Evolutionary conservation across 2,888 invertebrate species (phyloP).

Genomic region (Apodemia hepburni): DNA sequence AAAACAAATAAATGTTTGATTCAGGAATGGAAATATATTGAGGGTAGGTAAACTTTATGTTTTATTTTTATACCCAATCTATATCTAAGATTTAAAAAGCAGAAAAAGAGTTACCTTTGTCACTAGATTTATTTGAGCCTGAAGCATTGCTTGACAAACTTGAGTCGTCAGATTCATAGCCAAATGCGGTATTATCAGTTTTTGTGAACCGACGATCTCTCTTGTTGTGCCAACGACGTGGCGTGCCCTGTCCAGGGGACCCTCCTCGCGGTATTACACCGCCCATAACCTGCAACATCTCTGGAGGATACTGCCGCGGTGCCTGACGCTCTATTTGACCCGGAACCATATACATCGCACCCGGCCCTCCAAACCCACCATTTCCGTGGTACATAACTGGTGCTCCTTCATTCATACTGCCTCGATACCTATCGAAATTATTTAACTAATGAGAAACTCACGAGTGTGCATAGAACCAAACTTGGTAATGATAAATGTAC

Average conservation of each 20-base stretch:
- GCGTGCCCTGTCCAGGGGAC: conserved; percentile 42
- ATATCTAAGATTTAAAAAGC: background rate
- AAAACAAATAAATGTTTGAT: too few species aligned
- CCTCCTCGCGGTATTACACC: conserved; percentile 38
- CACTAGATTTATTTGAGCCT: conserved; percentile 66
- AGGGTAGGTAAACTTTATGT: background rate
- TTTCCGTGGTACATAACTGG: conserved; percentile 64
- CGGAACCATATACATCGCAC: conserved; percentile 52
- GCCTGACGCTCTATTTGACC: conserved; percentile 49
- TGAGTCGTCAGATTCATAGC: conserved; percentile 72
- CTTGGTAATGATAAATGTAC: conserved; percentile 41
- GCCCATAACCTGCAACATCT: conserved; percentile 50
- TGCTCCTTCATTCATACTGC: conserved; percentile 63
- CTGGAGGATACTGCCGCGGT: conserved; percentile 56
- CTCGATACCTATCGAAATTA: conserved; percentile 36
- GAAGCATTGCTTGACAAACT: conserved; percentile 74
- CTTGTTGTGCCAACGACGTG: conserved; percentile 50
- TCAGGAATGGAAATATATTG: too few species aligned
- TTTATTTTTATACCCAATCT: background rate
- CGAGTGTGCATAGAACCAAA: conserved; percentile 29
- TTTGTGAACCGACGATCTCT: conserved; percentile 48
- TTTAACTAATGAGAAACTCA: conserved; percentile 35
- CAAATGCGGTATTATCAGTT: conserved; percentile 58
- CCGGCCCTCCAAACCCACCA: conserved; percentile 52
- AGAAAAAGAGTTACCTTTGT: conserved; percentile 51